Evolutionary conservation across 2,113 vertebrate species (phyloP).

Genomic region (Martes martes): DNA sequence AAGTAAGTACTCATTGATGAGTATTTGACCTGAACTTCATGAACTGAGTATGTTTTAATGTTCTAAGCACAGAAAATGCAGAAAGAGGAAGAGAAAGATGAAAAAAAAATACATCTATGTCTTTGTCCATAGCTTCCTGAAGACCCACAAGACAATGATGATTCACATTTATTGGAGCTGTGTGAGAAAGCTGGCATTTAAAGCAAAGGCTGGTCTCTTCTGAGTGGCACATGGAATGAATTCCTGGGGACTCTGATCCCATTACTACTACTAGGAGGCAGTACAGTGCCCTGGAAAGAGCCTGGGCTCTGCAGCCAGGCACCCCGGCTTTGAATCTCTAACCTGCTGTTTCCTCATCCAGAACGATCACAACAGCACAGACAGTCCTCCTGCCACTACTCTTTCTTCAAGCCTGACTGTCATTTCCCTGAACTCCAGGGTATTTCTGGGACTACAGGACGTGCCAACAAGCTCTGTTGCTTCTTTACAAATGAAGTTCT

Average conservation of each 20-base stretch:
- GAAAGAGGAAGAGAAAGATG: neutral
- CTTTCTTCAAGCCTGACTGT: neutral
- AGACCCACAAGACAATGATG: neutral
- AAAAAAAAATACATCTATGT: neutral
- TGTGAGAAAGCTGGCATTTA: neutral
- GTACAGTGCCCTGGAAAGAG: neutral
- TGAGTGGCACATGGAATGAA: neutral
- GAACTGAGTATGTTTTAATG: neutral
- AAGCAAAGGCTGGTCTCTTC: neutral
- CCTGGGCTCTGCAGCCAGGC: neutral
- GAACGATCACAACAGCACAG: neutral
- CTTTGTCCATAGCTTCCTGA: neutral
- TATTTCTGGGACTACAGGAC: neutral
- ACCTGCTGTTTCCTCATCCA: neutral
- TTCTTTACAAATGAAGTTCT: constrained; percentile 18
- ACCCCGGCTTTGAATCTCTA: neutral
- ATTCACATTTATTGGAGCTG: neutral
- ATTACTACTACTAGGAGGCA: neutral
- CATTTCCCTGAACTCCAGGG: neutral
- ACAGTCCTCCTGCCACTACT: neutral
- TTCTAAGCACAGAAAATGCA: neutral
- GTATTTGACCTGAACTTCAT: neutral
- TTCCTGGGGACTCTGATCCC: neutral
- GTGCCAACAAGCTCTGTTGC: neutral
- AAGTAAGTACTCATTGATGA: neutral